These are phyloP conservation scores for Pseudotriccus pelzelni DNA, from an alignment of 2,797 vertebrate genomes.

Conservation along the genomic window DNA sequence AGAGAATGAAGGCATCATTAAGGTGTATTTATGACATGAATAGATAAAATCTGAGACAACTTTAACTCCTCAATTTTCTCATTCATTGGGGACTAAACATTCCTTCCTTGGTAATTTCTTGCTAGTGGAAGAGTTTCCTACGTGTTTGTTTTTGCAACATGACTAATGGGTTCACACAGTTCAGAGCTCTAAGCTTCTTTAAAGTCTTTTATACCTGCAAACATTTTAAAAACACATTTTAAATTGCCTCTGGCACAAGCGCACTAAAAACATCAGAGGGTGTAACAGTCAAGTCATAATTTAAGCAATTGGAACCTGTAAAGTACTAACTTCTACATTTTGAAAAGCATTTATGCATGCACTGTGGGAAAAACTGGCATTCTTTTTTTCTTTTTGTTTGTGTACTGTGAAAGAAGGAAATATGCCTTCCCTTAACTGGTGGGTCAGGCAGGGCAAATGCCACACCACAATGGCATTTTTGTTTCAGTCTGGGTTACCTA, in stretches of 20 bases:
- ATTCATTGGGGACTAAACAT: not conserved
- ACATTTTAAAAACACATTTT: conserved; percentile 46
- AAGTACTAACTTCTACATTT: not conserved
- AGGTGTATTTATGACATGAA: not conserved
- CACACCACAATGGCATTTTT: conserved; percentile 53
- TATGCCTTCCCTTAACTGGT: not conserved
- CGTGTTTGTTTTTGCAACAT: conserved; percentile 35
- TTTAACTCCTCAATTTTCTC: not conserved
- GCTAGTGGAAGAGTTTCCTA: conserved; percentile 14
- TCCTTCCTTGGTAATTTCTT: not conserved
- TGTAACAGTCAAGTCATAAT: not conserved
- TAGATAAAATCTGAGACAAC: not conserved
- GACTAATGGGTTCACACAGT: conserved; percentile 51
- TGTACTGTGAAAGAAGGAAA: conserved; percentile 35
- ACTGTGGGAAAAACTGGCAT: not conserved
- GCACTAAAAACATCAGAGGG: not conserved
- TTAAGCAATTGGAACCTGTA: not conserved
- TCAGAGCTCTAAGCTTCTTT: conserved; percentile 14
- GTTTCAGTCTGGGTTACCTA: conserved; percentile 51
- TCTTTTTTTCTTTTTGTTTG: conserved; percentile 26
- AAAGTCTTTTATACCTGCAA: conserved; percentile 46
- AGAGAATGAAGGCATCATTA: not conserved
- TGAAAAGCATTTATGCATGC: not conserved
- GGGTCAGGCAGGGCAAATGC: conserved; percentile 43
- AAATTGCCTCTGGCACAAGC: conserved; percentile 35